Evolutionary conservation across 1,140 invertebrate genomes (phyloP), one percentile per base, ranked within the genome.

Genomic region (Drosophila ananassae): DNA sequence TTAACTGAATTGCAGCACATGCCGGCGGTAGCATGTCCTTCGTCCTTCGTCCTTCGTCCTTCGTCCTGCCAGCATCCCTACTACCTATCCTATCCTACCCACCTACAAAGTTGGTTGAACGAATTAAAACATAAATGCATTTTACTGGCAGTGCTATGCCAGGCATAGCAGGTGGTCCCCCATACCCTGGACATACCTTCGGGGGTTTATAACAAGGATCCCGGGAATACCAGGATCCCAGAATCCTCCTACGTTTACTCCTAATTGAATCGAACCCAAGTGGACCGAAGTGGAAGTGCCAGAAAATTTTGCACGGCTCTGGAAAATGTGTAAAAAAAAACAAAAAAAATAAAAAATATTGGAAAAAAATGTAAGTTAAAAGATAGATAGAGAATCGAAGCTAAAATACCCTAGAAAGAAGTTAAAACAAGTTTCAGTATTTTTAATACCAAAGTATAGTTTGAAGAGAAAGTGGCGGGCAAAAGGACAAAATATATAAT

Each of bases 1-100:
- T 87, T 87, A 87, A 87, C 79, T 87, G 82, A 87, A 87, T 87
- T 87, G 82, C 69, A 85, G 78, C 82, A 77, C 82, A 85, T 81
- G 68, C 75, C 57, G 58, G 58, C 30, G 48, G n/a, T 30, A 8
- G 17, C 46, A 10, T 28, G 41, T 30, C 47, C 9, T 44, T 52
- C 25, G 41, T 52, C 30, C 62, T 10, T 24, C 22, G 25, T 17
- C n/a, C 41, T 10, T 3, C 13, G 2, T 6, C 3, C 13, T 17
- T 24, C n/a, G 13, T 22, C 6, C 37, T n/a, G 30, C 6, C 30
- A 8, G 32, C 2, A 0, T 10, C 8, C 32, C 8, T 9, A 2
- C 30, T 7, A 8, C 30, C 30, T 2, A 9, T 22, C 34, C 34
- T 46, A 9, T 10, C 37, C 10, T 3, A 13, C 39, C 39, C 51